These are phyloP conservation scores for Cephus pygmeus DNA, from an alignment of 2,888 invertebrate species.

Conservation along the genomic window DNA sequence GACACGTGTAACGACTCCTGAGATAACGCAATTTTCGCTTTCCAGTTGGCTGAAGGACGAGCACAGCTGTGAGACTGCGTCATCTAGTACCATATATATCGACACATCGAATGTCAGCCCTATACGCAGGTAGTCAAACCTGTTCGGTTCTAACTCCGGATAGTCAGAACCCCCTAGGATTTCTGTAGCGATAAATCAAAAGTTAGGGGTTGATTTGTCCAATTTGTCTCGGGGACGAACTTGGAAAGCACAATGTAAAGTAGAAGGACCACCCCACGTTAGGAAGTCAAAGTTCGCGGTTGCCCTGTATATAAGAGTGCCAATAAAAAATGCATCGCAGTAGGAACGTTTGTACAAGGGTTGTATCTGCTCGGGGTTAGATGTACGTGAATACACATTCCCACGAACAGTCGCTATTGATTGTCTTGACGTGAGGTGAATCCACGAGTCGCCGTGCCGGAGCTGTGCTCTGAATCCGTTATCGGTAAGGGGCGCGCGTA, in stretches of 20 bases:
- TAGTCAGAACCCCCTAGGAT: not conserved
- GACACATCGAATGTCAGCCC: not conserved
- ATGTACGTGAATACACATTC: conserved; percentile 46
- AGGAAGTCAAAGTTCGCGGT: not conserved
- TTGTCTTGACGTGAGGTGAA: conserved; percentile 50
- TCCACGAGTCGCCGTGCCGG: conserved; percentile 29
- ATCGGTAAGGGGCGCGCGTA: conserved; percentile 10
- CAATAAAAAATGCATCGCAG: not conserved
- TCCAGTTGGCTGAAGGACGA: not conserved
- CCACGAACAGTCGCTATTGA: conserved; percentile 47
- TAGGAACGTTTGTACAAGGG: not conserved
- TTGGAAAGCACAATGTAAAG: not conserved
- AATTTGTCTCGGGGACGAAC: not conserved
- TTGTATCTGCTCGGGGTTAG: not conserved
- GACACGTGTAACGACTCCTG: not conserved
- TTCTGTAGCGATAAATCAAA: not conserved
- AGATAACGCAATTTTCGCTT: not conserved
- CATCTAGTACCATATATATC: not conserved
- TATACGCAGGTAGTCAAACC: not conserved
- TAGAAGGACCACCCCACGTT: not conserved
- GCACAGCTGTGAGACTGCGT: not conserved
- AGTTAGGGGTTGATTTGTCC: not conserved
- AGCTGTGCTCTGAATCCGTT: conserved; percentile 38
- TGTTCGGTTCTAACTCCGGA: not conserved
- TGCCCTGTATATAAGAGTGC: not conserved